Base-by-base conservation (phyloP, 2,113 vertebrate genomes). In the Sarotherodon lohbergeri region DNA sequence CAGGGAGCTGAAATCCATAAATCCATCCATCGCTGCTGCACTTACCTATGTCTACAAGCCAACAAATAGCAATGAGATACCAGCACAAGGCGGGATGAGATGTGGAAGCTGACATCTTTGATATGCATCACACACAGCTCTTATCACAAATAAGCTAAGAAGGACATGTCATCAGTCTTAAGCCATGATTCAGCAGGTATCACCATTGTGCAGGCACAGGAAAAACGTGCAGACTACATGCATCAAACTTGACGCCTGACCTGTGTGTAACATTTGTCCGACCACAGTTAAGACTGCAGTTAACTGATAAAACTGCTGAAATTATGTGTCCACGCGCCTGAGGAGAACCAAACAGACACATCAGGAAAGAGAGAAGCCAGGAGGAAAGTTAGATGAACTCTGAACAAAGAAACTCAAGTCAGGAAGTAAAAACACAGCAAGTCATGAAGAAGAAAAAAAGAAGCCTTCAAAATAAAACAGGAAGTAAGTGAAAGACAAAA, bases 251-350 rank as follows among this genome's bases (percentile, higher is more conserved):
- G 14, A 76, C 9, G 4, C 41, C 14, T 6, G 3, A 48, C 41
- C 22, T 6, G 24, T 19, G 41, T 48, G 22, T 76, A 48, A 76
- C 22, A 9, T 73, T 48, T 48, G 8, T 22, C 39, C 9, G 11
- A 5, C 4, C 8, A 46, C 22, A 73, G 39, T 46, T 3, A 17
- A 46, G 68, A 46, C 41, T 73, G 41, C 22, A 46, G 41, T 71
- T 43, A 71, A 1, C 36, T 24, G 36, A 71, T 71, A 4, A 71
- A 22, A 43, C 7, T 43, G 36, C 68, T 46, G 68, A 46, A 48
- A 17, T 48, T 4, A 46, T 41, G 5, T 0, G 39, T 27, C 0
- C 22, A 0, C 9, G 13, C 1, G 1, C 39, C 66, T 73, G 22
- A 73, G 66, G 39, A 5, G 3, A 71, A 27, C 66, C 39, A 46